Percentiles rank a stretch among this genome's conserved stretches.
These are phyloP conservation scores for Pollicipes pollicipes DNA, from an alignment of 1,140 invertebrate species.

Conservation along the genomic window DNA sequence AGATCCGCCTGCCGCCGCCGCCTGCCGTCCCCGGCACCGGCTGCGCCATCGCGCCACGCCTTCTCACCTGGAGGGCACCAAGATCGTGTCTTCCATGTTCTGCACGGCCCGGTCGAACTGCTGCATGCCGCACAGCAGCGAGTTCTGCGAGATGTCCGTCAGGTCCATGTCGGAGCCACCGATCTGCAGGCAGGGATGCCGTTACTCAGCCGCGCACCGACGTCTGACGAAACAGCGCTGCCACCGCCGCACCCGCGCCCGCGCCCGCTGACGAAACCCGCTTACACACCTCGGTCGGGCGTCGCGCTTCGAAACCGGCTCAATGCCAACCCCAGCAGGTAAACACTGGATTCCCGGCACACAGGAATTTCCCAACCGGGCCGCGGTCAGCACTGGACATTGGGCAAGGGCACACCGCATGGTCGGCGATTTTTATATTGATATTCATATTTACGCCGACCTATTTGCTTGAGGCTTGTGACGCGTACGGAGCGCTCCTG, in stretches of 20 bases:
- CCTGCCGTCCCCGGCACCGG: no score
- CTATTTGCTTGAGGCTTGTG: no score
- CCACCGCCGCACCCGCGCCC: no score
- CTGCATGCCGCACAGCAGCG: neutral
- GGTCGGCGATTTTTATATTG: no score
- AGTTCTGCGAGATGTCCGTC: neutral
- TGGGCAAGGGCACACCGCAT: no score
- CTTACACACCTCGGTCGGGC: no score
- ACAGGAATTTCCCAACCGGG: neutral
- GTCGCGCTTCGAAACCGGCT: neutral
- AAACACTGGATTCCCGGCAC: neutral
- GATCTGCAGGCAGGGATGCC: neutral
- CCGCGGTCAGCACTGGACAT: no score
- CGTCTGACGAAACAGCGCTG: neutral
- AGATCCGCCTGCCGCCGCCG: no score
- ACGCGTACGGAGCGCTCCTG: no score
- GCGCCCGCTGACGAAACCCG: neutral
- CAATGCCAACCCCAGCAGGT: neutral
- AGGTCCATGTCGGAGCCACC: neutral
- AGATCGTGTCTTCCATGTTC: slow-evolving; percentile 3
- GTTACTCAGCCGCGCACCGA: no score
- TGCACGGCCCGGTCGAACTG: neutral
- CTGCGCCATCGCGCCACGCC: no score
- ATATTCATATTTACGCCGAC: no score
- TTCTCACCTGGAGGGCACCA: neutral